Evolutionary conservation across 2,113 vertebrate genomes (phyloP), one percentile per base, ranked within the genome.

Genomic region (Aegypius monachus): DNA sequence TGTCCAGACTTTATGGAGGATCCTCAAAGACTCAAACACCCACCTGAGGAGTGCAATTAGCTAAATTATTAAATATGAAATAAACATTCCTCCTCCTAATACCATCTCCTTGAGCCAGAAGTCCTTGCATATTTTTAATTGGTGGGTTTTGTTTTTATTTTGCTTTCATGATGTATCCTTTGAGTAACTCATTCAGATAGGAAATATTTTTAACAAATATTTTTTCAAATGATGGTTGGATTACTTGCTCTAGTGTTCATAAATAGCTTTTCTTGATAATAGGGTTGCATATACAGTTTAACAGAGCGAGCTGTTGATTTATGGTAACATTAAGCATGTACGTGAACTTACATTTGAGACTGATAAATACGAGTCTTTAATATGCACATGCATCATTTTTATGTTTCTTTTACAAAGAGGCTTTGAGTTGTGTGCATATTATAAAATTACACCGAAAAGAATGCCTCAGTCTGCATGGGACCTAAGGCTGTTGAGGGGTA

Each of bases 371-470:
- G 26, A 91, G 88, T 77, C 90, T 93, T 98, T 97, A 97, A 96
- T 97, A 97, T 90, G 96, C 59, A 8, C 95, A 97, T 97, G 93
- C 93, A 98, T 97, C 96, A 98, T 96, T 98, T 97, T 97, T 95
- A 98, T 95, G 88, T 82, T 97, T 90, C 96, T 96, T 86, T 97
- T 95, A 88, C 96, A 96, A 96, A 87, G 93, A 95, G 92, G 88
- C 85, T 97, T 86, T 97, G 94, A 94, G 86, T 97, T 92, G 96
- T 95, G 86, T 67, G 72, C 23, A 1, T 74, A 48, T 97, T 97
- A 82, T 86, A 96, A 96, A 97, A 97, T 95, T 94, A 95, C 86
- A 34, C 81, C 0, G 7, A 82, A 72, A 94, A 88, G 93, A 88
- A 84, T 47, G 95, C 66, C 75, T 68, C 90, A 90, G 90, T 61